These are phyloP conservation scores for Brachionus calyciflorus DNA, from an alignment of 1,140 invertebrate genomes.

Conservation along the genomic window DNA sequence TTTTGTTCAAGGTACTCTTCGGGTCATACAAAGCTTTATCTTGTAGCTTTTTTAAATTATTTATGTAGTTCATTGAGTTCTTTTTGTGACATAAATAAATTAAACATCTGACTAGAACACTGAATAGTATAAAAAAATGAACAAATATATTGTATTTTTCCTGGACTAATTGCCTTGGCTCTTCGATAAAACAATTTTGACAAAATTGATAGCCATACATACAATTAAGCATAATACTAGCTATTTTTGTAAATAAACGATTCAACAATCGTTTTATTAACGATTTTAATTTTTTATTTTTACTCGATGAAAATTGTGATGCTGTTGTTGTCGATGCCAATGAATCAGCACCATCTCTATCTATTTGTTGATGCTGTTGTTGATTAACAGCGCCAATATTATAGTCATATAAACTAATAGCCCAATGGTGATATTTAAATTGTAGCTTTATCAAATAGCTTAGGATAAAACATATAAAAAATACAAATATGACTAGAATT, in stretches of 20 bases:
- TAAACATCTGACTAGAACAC: neutral
- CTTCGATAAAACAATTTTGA: constrained; percentile 42
- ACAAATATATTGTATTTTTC: neutral
- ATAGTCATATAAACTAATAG: constrained; percentile 22
- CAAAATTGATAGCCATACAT: constrained; percentile 36
- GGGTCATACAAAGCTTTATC: constrained; percentile 10
- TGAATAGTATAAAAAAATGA: constrained; percentile 6
- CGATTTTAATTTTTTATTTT: neutral
- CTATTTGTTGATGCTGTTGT: no score
- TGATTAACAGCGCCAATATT: constrained; percentile 8
- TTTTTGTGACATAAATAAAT: neutral
- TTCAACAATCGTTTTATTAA: neutral
- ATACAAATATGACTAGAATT: constrained; percentile 30
- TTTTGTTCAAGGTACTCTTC: neutral
- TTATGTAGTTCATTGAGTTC: neutral
- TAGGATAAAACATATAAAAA: constrained; percentile 40
- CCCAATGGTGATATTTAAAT: constrained; percentile 40
- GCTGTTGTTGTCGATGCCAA: constrained; percentile 18
- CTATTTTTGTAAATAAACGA: constrained; percentile 25
- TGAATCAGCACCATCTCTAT: neutral
- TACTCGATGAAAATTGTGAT: constrained; percentile 26
- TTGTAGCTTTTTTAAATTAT: constrained; percentile 31
- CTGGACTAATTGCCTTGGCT: neutral
- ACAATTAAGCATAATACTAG: constrained; percentile 21
- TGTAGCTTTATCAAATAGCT: constrained; percentile 45